Percentiles rank a stretch among this genome's conserved stretches.
Evolutionary conservation across 2,797 vertebrate species (phyloP).

Genomic region (Gymnoscopelus braueri): DNA sequence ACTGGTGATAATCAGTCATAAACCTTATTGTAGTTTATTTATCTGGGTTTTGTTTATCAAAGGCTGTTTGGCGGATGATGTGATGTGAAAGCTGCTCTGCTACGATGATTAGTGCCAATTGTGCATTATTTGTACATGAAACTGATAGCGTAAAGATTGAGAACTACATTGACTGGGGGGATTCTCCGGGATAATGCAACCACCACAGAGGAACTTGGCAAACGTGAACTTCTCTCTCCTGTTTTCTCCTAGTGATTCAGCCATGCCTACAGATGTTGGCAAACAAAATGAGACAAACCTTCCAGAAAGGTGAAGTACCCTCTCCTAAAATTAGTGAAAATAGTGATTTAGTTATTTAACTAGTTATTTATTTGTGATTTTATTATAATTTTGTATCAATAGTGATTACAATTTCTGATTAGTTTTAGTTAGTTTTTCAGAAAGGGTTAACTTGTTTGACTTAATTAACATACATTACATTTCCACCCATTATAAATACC

Average conservation of each 20-base stretch:
- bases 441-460: too few species aligned
- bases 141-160: not conserved
- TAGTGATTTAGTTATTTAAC: not conserved
- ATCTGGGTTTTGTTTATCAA: not conserved
- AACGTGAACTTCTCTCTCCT: not conserved
- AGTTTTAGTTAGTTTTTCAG: not conserved
- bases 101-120: not conserved
- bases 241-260: slow-evolving; percentile 82
- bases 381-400: too few species aligned
- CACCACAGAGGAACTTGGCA: not conserved
- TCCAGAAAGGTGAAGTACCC: slow-evolving; percentile 85
- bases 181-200: not conserved
- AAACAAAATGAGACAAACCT: slow-evolving; percentile 83
- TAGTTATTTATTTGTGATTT: too few species aligned
- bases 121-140: not conserved
- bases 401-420: slow-evolving; percentile 3
- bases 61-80: not conserved
- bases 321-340: too few species aligned
- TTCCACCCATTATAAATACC: not conserved
- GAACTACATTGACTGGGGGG: too few species aligned
- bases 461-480: not conserved
- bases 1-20: not conserved
- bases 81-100: not conserved
- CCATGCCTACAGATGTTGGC: slow-evolving; percentile 92
- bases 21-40: not conserved